phyloP scores from a whole-genome alignment of 2,113 vertebrate species.

The Guaruba guarouba region DNA sequence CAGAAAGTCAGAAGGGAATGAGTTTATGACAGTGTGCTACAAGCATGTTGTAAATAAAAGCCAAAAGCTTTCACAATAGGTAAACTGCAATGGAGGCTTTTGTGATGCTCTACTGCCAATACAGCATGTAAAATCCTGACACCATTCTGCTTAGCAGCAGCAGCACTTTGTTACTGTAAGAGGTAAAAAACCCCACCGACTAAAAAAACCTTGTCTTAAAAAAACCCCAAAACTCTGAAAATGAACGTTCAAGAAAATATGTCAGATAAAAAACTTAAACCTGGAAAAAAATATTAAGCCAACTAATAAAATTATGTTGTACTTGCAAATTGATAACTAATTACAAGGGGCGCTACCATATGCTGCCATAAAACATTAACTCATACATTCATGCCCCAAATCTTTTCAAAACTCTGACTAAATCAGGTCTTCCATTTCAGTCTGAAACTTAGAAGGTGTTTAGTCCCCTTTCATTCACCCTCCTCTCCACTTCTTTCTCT shows the following conservation, averaged over 20 bases:
- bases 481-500: not conserved
- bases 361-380: not conserved
- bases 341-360: not conserved
- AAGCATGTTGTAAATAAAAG: not conserved
- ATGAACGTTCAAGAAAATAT: not conserved
- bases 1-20: not conserved
- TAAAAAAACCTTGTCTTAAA: not conserved
- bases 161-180: not conserved
- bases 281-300: not conserved
- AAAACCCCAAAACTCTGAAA: not conserved
- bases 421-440: not conserved
- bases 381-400: not conserved
- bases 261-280: not conserved
- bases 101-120: not conserved
- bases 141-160: not conserved
- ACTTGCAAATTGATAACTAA: not conserved
- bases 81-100: not conserved
- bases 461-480: not conserved
- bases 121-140: not conserved
- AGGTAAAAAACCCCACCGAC: not conserved
- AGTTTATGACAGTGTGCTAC: not conserved
- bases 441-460: not conserved
- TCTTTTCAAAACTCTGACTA: not conserved
- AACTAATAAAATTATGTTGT: slow-evolving; percentile 1
- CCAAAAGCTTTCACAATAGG: not conserved